Base-by-base conservation (phyloP, 2,888 invertebrate species). In the Xestia sexstrigata region DNA sequence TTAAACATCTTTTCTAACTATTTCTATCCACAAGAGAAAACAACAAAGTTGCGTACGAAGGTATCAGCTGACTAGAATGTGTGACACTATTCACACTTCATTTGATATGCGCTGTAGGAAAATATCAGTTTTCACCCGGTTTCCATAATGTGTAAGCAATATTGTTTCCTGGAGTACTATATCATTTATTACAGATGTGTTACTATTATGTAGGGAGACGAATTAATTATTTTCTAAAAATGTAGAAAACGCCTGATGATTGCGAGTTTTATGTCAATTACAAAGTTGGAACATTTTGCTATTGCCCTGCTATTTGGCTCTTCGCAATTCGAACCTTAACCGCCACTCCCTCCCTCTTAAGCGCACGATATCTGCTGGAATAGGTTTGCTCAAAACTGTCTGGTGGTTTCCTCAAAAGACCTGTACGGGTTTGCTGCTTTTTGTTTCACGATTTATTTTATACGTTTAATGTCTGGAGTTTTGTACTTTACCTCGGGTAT, bases 111-210 rank as follows among this genome's bases (percentile, higher is more conserved):
- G 35, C 7, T 35, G 35, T 26, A 75, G 75, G 71, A 52, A 71
- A 67, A 84, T 86, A 84, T 83, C 85, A 74, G 39, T 60, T 85
- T 76, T 17, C 65, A 58, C 13, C n/a, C 45, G 49, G 73, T 71
- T 62, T 70, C 45, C 71, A 69, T 77, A 70, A n/a, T 52, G 68
- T 72, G 47, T 58, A 67, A 70, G 52, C 69, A 76, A 72, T 81
- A 69, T 71, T 75, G 52, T 42, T 55, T 71, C 49, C 63, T 62
- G 3, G 17, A 23, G 9, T 58, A 23, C 0, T 49, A 49, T 30
- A 9, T 20, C 4, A 1, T 20, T 63, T 42, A 30, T 8, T 39
- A 26, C 13, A 74, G 11, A 23, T 6, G 26, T 60, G 9, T 39
- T 39, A 35, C 35, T 35, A 39, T 74, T 15, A 39, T 23, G 2